phyloP scores from a whole-genome alignment of 2,113 vertebrate genomes.

The Hydrochoerus hydrochaeris region DNA sequence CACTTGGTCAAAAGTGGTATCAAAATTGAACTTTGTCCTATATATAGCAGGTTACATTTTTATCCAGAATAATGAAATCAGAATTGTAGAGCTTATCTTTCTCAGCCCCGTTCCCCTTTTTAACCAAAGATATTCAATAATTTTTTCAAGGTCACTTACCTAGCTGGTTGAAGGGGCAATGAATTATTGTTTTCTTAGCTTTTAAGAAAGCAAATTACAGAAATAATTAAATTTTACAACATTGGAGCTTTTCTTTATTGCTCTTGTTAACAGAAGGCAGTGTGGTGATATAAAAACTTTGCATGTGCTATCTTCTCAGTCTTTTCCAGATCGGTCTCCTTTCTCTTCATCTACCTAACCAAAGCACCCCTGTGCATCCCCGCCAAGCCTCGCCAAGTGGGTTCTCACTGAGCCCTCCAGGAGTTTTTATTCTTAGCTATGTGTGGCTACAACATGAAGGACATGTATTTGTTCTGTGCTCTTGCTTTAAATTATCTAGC shows the following conservation, averaged over 20 bases:
- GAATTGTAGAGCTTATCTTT: neutral
- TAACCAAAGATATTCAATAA: neutral
- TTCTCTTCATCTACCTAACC: neutral
- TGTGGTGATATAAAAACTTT: neutral
- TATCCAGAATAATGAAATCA: neutral
- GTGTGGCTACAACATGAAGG: fast-evolving
- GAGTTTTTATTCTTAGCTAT: neutral
- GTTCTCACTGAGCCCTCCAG: neutral
- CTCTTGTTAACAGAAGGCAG: neutral
- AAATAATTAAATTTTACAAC: neutral
- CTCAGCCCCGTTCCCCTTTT: neutral
- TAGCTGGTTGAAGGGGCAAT: neutral
- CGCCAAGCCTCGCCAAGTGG: neutral
- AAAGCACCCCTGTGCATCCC: neutral
- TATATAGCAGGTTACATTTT: neutral
- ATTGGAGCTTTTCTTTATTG: neutral
- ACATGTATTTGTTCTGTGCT: neutral
- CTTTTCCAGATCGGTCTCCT: neutral
- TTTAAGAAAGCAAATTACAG: slow-evolving; percentile 4
- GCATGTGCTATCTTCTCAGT: fast-evolving
- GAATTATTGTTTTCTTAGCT: neutral
- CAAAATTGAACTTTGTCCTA: neutral
- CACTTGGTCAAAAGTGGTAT: neutral
- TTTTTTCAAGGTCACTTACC: neutral
- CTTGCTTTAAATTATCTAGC: neutral